Evolutionary conservation across 2,113 vertebrate species (phyloP), one percentile per base, ranked within the genome.

Genomic region (Datnioides undecimradiatus): DNA sequence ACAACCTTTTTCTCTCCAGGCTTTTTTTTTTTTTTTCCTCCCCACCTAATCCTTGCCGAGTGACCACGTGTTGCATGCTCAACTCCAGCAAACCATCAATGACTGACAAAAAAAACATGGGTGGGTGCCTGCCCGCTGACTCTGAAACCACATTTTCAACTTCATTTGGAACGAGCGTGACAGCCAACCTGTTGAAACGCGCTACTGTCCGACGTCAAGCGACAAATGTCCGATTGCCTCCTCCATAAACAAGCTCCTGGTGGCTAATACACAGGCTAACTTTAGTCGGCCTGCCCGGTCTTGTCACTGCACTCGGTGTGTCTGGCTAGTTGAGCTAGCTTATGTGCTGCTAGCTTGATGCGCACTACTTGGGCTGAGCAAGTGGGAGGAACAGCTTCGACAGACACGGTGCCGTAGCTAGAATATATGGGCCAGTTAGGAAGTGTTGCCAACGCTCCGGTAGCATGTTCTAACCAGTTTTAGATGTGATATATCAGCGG

Each of bases 31-130:
- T n/a, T n/a, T n/a, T n/a, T n/a, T n/a, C n/a, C n/a, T n/a, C n/a
- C n/a, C n/a, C 13, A 14, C 3, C 59, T 67, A 59, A 70, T 83
- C 71, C 84, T 75, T 75, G 21, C 62, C 68, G 77, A 16, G 49
- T 64, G 90, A 91, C 92, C 92, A 93, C 92, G 92, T 93, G 92
- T 93, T 92, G 92, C 87, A 73, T 27, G 70, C 84, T 64, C 79
- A 45, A 58, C 72, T 74, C 78, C 25, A 57, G 75, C 73, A 38
- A 46, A 25, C 81, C 83, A 75, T 68, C 67, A 59, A 19, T 57
- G 82, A 79, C 62, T 65, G 27, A 80, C 68, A 67, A 69, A 72
- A 67, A 70, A 73, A 80, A 31, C 45, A 4, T 1, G 27, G 31
- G 73, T 45, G 55, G n/a, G 8, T 19, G 49, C 8, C 7, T 11